These are phyloP conservation scores for Luidia sarsii DNA, from an alignment of 53 echinoderm and acorn worm species.

Conservation along the genomic window DNA sequence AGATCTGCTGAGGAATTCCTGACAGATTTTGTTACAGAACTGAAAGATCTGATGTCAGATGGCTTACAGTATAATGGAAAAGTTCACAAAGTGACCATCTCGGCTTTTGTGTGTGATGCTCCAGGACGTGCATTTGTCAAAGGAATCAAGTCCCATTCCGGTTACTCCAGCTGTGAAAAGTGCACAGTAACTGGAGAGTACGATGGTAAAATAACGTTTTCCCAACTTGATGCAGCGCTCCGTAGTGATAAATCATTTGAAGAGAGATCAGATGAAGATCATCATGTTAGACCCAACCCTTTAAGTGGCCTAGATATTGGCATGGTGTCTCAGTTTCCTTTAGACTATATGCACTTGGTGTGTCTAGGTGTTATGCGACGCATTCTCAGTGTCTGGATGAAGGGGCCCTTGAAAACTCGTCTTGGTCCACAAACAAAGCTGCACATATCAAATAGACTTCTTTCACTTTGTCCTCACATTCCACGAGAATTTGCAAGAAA, in stretches of 20 bases:
- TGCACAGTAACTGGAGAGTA: constrained; percentile 52
- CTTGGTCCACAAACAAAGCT: constrained; percentile 17
- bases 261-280: constrained; percentile 50
- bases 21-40: constrained; percentile 3
- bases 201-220: constrained; percentile 44
- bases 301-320: constrained; percentile 45
- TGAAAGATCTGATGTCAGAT: not conserved
- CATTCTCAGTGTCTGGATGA: constrained; percentile 57
- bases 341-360: constrained; percentile 74
- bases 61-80: not conserved
- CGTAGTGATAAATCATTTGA: constrained; percentile 48
- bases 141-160: constrained; percentile 54
- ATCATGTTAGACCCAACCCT: constrained; percentile 53
- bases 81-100: not conserved
- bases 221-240: constrained; percentile 39
- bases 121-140: constrained; percentile 65
- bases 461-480: not conserved
- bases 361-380: constrained; percentile 64
- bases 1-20: not conserved
- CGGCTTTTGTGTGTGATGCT: constrained; percentile 63
- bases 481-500: constrained; percentile 19
- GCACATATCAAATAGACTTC: constrained; percentile 45
- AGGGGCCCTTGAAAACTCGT: constrained; percentile 60
- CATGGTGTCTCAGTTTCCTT: constrained; percentile 59
- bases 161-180: constrained; percentile 59